Percentiles rank a stretch among this genome's conserved stretches.
phyloP scores from a whole-genome alignment of 2,888 invertebrate genomes.

The Mallateleia sp. region DNA sequence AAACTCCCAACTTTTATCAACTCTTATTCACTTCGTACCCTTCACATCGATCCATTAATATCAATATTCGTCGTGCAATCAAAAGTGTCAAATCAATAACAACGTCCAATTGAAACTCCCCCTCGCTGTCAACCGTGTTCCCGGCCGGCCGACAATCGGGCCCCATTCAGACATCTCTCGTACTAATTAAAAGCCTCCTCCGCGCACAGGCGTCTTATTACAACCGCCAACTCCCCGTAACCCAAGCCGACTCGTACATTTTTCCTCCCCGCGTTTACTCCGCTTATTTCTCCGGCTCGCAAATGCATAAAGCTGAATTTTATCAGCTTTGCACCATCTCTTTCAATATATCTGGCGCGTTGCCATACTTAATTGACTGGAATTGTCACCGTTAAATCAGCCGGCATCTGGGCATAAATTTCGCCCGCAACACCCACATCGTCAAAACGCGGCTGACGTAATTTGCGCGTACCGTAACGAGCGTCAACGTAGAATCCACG shows the following conservation, averaged over 20 bases:
- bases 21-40: neutral
- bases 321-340: conserved; percentile 39
- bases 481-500: conserved; percentile 49
- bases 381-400: conserved; percentile 76
- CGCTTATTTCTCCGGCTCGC: no score
- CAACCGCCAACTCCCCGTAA: no score
- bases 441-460: no score
- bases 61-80: conserved; percentile 38
- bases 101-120: conserved; percentile 42
- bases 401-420: conserved; percentile 70
- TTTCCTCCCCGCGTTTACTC: no score
- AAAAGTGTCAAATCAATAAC: conserved; percentile 64
- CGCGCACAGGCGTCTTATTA: no score
- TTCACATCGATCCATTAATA: conserved; percentile 26
- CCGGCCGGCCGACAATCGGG: conserved; percentile 51
- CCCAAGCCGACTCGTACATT: no score
- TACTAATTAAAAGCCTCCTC: conserved; percentile 53
- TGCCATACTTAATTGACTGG: conserved; percentile 72
- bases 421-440: conserved; percentile 65
- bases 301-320: no score
- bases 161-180: conserved; percentile 55
- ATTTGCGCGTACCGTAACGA: conserved; percentile 22
- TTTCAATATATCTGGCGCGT: conserved; percentile 67
- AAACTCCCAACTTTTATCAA: no score
- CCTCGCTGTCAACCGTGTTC: conserved; percentile 45